Conservation (phyloP, 2,113 vertebrate genomes). For the Sander vitreus region DNA sequence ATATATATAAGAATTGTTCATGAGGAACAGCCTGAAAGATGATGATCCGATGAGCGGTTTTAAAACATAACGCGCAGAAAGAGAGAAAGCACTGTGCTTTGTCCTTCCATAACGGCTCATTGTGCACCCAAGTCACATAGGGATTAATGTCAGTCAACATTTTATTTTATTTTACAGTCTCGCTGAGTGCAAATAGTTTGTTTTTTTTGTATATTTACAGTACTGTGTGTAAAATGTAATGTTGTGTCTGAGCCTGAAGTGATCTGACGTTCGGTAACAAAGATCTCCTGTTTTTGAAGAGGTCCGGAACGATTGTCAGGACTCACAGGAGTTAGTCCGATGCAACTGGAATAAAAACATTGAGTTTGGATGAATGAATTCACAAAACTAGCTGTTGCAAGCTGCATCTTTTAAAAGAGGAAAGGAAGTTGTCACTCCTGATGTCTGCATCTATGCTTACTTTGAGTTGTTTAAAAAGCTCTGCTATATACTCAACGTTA, state of each 20-base stretch:
- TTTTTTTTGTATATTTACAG: neutral
- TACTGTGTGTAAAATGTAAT: neutral
- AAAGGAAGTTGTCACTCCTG: neutral
- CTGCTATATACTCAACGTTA: neutral
- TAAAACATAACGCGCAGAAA: neutral
- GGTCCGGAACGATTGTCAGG: no score
- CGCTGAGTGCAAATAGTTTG: neutral
- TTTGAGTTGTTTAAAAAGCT: neutral
- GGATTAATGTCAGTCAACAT: neutral
- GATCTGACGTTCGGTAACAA: neutral
- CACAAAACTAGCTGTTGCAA: neutral
- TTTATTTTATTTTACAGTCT: neutral
- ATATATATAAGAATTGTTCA: no score
- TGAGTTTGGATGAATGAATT: neutral
- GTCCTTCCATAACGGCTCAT: neutral
- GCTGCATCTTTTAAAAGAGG: neutral
- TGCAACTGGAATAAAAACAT: neutral
- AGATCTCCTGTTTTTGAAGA: neutral
- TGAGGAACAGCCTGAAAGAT: neutral
- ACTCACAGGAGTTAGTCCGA: no score
- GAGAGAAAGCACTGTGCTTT: neutral
- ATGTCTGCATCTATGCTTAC: neutral
- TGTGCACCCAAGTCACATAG: neutral
- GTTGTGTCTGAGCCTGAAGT: neutral
- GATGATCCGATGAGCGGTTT: neutral